phyloP scores from a whole-genome alignment of 1,140 invertebrate genomes.

The Steinernema khuongi region DNA sequence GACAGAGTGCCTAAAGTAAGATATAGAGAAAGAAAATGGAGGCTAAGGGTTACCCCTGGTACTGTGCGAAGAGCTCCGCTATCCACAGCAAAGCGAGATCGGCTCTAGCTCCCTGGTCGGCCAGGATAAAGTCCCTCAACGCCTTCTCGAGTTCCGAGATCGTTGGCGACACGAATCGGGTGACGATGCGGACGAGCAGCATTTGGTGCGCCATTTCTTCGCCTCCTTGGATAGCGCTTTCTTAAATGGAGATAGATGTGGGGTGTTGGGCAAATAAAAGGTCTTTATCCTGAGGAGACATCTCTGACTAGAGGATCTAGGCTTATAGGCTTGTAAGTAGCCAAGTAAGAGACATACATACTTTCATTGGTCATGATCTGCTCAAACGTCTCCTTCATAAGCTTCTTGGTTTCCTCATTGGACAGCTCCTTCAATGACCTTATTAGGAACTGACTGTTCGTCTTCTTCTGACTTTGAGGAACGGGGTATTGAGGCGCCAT shows the following conservation, averaged over 20 bases:
- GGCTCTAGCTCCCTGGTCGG: slow-evolving; percentile 47
- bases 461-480: not conserved
- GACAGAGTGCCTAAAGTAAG: not conserved
- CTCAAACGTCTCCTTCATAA: slow-evolving; percentile 71
- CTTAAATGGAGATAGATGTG: slow-evolving; percentile 33
- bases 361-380: slow-evolving; percentile 74
- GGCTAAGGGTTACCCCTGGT: slow-evolving; percentile 32
- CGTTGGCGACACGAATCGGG: slow-evolving; percentile 38
- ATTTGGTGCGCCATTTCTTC: slow-evolving; percentile 46
- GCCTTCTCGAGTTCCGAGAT: slow-evolving; percentile 39
- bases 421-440: slow-evolving; percentile 76
- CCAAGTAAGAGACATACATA: slow-evolving; percentile 34
- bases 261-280: too few species aligned
- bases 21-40: slow-evolving; percentile 12
- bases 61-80: slow-evolving; percentile 50
- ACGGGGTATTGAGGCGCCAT: not conserved
- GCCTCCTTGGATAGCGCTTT: slow-evolving; percentile 55
- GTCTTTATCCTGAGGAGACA: too few species aligned
- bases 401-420: slow-evolving; percentile 64
- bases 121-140: slow-evolving; percentile 46
- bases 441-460: slow-evolving; percentile 58
- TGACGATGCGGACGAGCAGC: slow-evolving; percentile 47
- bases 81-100: slow-evolving; percentile 56
- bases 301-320: too few species aligned
- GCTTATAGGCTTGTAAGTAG: too few species aligned